Conservation (phyloP, 2,888 invertebrate species). For the Harpagoxenus sublaevis region DNA sequence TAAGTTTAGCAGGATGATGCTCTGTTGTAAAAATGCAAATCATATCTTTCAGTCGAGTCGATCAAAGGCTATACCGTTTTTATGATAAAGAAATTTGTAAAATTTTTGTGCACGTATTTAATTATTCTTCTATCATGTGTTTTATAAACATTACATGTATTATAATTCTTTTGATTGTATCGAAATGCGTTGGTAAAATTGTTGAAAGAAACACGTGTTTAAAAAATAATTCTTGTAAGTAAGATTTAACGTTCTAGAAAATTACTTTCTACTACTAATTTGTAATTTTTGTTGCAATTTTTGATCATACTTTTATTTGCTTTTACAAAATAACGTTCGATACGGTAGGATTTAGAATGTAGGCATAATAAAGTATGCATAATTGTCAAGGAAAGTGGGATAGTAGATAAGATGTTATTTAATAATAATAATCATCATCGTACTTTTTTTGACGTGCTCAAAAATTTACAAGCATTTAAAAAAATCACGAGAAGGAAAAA, state of each 20-base stretch:
- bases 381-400: constrained; percentile 1
- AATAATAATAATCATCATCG: neutral
- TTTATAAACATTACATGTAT: neutral
- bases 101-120: neutral
- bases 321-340: neutral
- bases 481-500: constrained; percentile 10
- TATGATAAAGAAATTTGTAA: neutral
- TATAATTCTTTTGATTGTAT: neutral
- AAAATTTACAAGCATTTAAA: neutral
- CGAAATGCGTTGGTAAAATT: neutral
- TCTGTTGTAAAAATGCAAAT: constrained; percentile 17
- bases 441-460: constrained; percentile 4
- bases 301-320: neutral
- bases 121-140: neutral
- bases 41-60: constrained; percentile 18
- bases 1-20: neutral
- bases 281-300: neutral
- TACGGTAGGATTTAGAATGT: neutral
- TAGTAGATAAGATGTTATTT: neutral
- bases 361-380: neutral
- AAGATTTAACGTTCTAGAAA: neutral
- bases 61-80: constrained; percentile 29
- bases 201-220: neutral
- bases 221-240: neutral
- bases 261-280: neutral